A percentile compares a stretch with the other conserved stretches of the same genome.
phyloP scores from a whole-genome alignment of 1,140 invertebrate genomes.

The Zophobas morio region DNA sequence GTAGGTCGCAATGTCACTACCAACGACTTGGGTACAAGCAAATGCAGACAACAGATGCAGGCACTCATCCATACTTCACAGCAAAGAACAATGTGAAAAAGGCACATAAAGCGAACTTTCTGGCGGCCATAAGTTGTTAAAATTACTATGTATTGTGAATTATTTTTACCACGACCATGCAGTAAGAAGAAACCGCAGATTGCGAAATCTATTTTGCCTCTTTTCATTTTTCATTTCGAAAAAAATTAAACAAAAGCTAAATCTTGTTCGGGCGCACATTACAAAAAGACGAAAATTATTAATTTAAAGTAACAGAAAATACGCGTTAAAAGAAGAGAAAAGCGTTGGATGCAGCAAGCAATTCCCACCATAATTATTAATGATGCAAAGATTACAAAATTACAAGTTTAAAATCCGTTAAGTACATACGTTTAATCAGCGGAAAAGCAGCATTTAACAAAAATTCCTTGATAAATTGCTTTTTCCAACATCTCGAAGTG shows the following conservation, averaged over 20 bases:
- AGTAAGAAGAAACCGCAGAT: not conserved
- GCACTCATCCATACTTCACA: not conserved
- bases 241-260: not conserved
- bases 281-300: no score
- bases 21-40: not conserved
- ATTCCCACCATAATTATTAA: no score
- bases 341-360: no score
- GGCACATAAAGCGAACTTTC: not conserved
- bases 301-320: no score
- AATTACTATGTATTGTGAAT: not conserved
- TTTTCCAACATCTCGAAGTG: no score
- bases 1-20: constrained; percentile 34
- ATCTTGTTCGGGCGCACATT: no score
- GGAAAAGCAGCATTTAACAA: no score
- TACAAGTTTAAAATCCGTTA: no score
- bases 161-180: constrained; percentile 1
- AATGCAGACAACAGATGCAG: constrained; percentile 8
- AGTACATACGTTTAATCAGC: no score
- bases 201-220: not conserved
- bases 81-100: not conserved
- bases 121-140: not conserved
- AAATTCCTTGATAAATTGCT: no score
- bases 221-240: not conserved
- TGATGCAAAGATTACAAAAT: no score
- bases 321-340: no score